phyloP scores from a whole-genome alignment of 2,888 invertebrate genomes.

The Plemyria rubiginata region DNA sequence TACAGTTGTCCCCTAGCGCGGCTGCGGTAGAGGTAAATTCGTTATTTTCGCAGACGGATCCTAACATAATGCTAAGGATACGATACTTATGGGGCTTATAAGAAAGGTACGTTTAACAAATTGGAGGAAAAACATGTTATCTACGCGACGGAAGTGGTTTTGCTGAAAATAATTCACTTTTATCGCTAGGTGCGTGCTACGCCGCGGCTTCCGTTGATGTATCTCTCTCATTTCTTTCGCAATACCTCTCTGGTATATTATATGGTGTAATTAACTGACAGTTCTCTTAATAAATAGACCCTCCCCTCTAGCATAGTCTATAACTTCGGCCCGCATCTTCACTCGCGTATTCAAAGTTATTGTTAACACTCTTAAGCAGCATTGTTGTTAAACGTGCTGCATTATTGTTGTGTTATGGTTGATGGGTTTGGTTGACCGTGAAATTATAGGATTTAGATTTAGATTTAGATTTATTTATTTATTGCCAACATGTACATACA shows the following conservation, averaged over 20 bases:
- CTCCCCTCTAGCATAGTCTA: too few species aligned
- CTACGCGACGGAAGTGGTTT: constrained; percentile 19
- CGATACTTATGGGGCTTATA: constrained; percentile 30
- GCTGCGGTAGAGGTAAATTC: constrained; percentile 37
- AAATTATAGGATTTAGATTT: too few species aligned
- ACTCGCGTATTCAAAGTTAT: too few species aligned
- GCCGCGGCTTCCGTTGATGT: not conserved
- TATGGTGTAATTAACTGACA: not conserved
- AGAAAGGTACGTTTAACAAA: constrained; percentile 28
- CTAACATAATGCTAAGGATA: constrained; percentile 27
- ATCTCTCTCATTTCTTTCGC: not conserved
- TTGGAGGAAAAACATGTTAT: constrained; percentile 34
- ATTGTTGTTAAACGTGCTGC: too few species aligned
- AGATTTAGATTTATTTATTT: too few species aligned
- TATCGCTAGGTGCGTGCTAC: constrained; percentile 14
- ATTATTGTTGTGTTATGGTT: too few species aligned
- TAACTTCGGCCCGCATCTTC: too few species aligned
- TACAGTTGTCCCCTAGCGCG: constrained; percentile 40
- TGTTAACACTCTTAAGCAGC: too few species aligned
- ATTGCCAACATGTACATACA: too few species aligned
- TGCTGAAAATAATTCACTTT: constrained; percentile 26
- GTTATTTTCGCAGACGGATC: constrained; percentile 37
- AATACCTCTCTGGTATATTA: not conserved
- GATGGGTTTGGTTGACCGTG: too few species aligned
- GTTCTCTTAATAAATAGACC: not conserved